Conservation (phyloP, 2,113 vertebrate genomes). For the Seriola rivoliana region DNA sequence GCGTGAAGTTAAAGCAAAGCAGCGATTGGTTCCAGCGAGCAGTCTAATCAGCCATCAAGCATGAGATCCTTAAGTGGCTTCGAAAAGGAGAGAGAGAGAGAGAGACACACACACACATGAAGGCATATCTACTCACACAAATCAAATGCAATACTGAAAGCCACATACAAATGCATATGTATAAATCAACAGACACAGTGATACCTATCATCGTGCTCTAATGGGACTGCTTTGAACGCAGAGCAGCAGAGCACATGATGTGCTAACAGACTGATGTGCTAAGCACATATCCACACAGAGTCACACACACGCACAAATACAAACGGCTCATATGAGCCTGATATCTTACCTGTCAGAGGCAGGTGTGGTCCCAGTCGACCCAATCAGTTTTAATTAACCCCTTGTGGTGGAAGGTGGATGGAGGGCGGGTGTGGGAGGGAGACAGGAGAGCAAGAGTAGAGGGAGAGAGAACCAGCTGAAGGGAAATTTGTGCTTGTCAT, state of each 20-base stretch:
- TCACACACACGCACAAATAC: slow-evolving; percentile 58
- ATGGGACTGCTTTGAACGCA: slow-evolving; percentile 49
- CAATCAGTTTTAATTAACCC: slow-evolving; percentile 90
- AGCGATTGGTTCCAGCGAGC: slow-evolving; percentile 76
- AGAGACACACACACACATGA: slow-evolving; percentile 31
- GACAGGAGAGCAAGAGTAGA: not conserved
- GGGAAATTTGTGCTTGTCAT: slow-evolving; percentile 55
- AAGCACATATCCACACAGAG: slow-evolving; percentile 66
- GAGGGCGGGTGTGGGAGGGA: slow-evolving; percentile 36
- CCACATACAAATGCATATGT: slow-evolving; percentile 37
- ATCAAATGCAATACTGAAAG: slow-evolving; percentile 60
- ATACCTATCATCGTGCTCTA: slow-evolving; percentile 32
- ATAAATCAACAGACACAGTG: not conserved
- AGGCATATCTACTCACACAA: slow-evolving; percentile 48
- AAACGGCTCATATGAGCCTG: slow-evolving; percentile 54
- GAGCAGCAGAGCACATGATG: slow-evolving; percentile 69
- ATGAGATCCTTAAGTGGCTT: slow-evolving; percentile 66
- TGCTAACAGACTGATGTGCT: slow-evolving; percentile 63
- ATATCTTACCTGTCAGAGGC: slow-evolving; percentile 84
- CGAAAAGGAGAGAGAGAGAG: slow-evolving; percentile 53
- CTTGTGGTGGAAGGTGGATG: slow-evolving; percentile 74
- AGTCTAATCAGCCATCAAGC: slow-evolving; percentile 73
- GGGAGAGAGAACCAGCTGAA: slow-evolving; percentile 16
- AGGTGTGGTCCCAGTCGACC: slow-evolving; percentile 83
- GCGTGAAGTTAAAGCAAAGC: slow-evolving; percentile 71